Conservation (phyloP, 92 coral and sea anemone species). For the Zoanthus sansibaricus region DNA sequence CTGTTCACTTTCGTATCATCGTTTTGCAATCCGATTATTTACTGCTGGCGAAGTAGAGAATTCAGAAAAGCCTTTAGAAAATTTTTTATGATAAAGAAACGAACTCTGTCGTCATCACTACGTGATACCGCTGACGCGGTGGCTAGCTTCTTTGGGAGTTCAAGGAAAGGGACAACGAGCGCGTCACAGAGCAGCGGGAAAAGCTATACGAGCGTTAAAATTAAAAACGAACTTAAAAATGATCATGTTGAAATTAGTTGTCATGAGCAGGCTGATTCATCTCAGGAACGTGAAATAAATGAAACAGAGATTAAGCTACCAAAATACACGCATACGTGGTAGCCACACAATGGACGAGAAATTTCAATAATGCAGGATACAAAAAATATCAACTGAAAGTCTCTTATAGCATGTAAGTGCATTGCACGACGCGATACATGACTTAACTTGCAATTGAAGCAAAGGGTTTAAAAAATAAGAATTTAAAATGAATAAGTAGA, state of each 20-base stretch:
- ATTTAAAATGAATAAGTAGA: no score
- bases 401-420: no score
- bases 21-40: constrained; percentile 90
- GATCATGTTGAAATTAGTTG: background rate
- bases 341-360: no score
- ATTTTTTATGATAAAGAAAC: constrained; percentile 55
- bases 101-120: constrained; percentile 53
- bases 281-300: background rate
- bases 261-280: background rate
- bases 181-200: background rate
- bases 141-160: constrained; percentile 1
- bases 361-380: no score
- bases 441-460: no score
- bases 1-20: constrained; percentile 87
- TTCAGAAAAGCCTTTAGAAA: constrained; percentile 82
- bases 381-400: no score
- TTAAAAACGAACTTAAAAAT: background rate
- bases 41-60: constrained; percentile 94
- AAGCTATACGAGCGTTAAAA: background rate
- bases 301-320: background rate
- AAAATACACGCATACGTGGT: no score
- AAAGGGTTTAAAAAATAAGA: no score
- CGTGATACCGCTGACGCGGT: constrained; percentile 34
- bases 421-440: no score
- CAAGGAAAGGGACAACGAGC: background rate